phyloP scores from a whole-genome alignment of 2,888 invertebrate genomes.

The Chloromyia formosa region DNA sequence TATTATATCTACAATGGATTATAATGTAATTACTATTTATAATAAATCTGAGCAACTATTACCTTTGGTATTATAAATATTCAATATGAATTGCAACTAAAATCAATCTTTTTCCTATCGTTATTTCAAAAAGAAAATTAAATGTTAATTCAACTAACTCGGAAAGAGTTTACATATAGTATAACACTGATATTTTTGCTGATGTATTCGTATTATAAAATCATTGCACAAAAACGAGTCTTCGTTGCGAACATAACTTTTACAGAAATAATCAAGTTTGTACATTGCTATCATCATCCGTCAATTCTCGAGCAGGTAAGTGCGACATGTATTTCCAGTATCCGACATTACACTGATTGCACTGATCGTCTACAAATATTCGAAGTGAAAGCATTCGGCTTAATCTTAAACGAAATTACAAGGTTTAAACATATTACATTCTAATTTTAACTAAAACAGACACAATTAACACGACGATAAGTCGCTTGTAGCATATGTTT shows the following conservation, averaged over 20 bases:
- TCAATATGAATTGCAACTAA: constrained; percentile 49
- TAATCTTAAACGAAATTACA: constrained; percentile 19
- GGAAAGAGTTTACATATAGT: constrained; percentile 23
- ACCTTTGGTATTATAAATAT: constrained; percentile 45
- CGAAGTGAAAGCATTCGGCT: constrained; percentile 18
- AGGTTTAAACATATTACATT: background rate
- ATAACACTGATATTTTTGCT: constrained; percentile 7
- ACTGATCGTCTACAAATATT: constrained; percentile 34
- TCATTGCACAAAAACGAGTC: constrained; percentile 36
- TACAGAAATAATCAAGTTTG: no score
- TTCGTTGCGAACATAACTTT: background rate
- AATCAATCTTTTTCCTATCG: constrained; percentile 13
- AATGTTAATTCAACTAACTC: constrained; percentile 34
- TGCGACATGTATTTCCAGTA: no score
- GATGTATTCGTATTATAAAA: constrained; percentile 27
- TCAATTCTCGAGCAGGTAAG: no score
- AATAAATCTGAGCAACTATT: constrained; percentile 45
- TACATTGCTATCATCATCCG: no score
- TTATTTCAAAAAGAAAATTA: constrained; percentile 27
- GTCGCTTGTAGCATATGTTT: background rate
- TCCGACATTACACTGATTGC: background rate
- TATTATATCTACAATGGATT: background rate
- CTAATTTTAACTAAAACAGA: constrained; percentile 20
- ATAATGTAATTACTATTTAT: constrained; percentile 17
- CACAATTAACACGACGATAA: constrained; percentile 11